Evolutionary conservation across 2,113 vertebrate species (phyloP).

Genomic region (Cercopithecus mona): DNA sequence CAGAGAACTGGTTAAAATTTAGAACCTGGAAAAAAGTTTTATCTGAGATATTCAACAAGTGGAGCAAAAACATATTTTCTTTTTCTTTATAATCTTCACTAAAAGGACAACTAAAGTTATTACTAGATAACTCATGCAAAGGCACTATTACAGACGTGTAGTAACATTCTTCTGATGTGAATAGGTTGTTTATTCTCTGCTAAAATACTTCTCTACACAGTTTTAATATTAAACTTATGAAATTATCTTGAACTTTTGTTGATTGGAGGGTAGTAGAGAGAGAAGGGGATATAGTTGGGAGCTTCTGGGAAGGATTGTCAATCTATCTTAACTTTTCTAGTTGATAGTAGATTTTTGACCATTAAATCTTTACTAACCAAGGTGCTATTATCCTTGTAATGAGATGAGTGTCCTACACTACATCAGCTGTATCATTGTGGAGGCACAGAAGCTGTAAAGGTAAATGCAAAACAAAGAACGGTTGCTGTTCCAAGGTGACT

Average conservation of each 20-base stretch:
- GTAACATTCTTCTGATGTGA: background rate
- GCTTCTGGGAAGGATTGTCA: background rate
- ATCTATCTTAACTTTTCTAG: conserved; percentile 65
- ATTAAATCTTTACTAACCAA: conserved; percentile 68
- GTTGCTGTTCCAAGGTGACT: background rate
- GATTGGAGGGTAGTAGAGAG: background rate
- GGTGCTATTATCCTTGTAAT: background rate
- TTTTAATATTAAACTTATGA: background rate
- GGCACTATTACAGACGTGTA: background rate
- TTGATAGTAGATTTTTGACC: conserved; percentile 66
- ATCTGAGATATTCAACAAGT: background rate
- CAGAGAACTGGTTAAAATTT: background rate
- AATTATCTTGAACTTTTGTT: background rate
- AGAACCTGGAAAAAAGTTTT: background rate
- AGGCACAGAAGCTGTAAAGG: background rate
- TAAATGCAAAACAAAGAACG: background rate
- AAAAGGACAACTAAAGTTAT: background rate
- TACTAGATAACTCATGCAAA: background rate
- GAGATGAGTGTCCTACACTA: background rate
- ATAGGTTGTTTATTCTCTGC: background rate
- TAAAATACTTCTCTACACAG: background rate
- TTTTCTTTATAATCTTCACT: background rate
- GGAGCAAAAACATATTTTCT: background rate
- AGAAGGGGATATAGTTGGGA: background rate
- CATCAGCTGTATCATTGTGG: background rate